Percentiles rank a stretch among this genome's conserved stretches.
These are phyloP conservation scores for Gasterosteus nipponicus DNA, from an alignment of 2,113 vertebrate species.

Conservation along the genomic window DNA sequence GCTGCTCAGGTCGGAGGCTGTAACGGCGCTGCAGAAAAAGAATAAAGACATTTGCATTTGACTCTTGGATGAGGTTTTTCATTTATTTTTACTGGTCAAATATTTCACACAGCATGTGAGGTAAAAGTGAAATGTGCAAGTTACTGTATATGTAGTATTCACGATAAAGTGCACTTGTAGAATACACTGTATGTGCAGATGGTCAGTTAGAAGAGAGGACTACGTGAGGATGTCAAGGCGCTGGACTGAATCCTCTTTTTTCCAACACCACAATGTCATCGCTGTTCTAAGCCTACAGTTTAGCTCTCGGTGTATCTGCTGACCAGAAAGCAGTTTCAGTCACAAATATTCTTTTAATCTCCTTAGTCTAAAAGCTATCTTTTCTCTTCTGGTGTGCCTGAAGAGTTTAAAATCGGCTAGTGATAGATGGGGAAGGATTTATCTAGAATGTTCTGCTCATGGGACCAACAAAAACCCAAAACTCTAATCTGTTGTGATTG, in stretches of 20 bases:
- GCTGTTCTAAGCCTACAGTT: constrained; percentile 43
- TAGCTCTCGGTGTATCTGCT: constrained; percentile 56
- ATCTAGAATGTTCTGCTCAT: constrained; percentile 45
- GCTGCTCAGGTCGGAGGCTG: constrained; percentile 46
- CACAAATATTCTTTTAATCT: constrained; percentile 75
- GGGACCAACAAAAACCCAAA: constrained; percentile 38
- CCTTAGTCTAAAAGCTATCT: constrained; percentile 67
- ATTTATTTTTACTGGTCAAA: neutral
- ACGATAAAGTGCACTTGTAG: neutral
- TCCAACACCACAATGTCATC: constrained; percentile 36
- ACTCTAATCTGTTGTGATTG: constrained; percentile 38
- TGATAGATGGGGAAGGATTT: constrained; percentile 58
- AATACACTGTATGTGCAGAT: constrained; percentile 9
- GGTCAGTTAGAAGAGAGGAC: constrained; percentile 43
- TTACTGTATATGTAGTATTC: constrained; percentile 21
- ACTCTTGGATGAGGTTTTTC: neutral
- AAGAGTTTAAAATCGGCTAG: constrained; percentile 55
- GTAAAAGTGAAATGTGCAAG: constrained; percentile 7
- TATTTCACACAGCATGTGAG: constrained; percentile 24
- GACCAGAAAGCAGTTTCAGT: constrained; percentile 63
- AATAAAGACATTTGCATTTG: constrained; percentile 37
- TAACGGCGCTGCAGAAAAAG: constrained; percentile 45
- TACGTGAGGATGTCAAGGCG: constrained; percentile 32
- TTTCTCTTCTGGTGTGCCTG: constrained; percentile 58
- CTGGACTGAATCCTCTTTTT: constrained; percentile 40